A percentile compares a stretch with the other conserved stretches of the same genome.
Conservation (phyloP, 1,140 invertebrate species). For the Euwallacea fornicatus region DNA sequence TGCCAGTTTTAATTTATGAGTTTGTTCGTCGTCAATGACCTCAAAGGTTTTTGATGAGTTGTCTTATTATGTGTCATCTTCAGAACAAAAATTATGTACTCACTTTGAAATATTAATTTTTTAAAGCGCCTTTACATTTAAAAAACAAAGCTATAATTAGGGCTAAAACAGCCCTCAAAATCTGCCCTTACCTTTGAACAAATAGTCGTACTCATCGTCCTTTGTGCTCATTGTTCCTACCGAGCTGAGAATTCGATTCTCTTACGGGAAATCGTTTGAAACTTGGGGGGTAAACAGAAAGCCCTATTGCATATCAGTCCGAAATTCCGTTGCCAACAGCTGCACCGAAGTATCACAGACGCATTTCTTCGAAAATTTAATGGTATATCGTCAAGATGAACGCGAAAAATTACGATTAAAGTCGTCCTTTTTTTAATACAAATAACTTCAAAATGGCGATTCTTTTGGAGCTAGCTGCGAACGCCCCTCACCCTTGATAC, state of each 20-base stretch:
- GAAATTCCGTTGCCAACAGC: conserved; percentile 45
- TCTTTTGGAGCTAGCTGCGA: conserved; percentile 42
- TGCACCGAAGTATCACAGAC: conserved; percentile 49
- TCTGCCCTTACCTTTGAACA: conserved; percentile 92
- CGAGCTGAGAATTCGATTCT: conserved; percentile 15
- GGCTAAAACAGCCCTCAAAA: no score
- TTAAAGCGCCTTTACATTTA: no score
- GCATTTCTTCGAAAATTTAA: conserved; percentile 44
- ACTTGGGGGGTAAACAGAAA: conserved; percentile 8
- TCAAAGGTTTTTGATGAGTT: conserved; percentile 50
- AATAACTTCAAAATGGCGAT: conserved; percentile 49
- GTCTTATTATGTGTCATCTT: conserved; percentile 41
- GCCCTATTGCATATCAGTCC: conserved; percentile 47
- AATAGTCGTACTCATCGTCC: conserved; percentile 99
- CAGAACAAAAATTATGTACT: conserved; percentile 3
- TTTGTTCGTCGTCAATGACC: background rate
- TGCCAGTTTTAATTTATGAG: no score
- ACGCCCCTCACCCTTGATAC: conserved; percentile 45
- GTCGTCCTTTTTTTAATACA: conserved; percentile 1
- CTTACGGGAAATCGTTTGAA: conserved; percentile 17
- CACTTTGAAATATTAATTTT: conserved; percentile 4
- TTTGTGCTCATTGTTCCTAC: conserved; percentile 82
- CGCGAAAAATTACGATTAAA: conserved; percentile 35
- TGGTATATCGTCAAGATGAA: conserved; percentile 43
- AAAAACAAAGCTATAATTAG: no score